Conservation (phyloP, 2,797 vertebrate genomes). For the Echiichthys vipera region DNA sequence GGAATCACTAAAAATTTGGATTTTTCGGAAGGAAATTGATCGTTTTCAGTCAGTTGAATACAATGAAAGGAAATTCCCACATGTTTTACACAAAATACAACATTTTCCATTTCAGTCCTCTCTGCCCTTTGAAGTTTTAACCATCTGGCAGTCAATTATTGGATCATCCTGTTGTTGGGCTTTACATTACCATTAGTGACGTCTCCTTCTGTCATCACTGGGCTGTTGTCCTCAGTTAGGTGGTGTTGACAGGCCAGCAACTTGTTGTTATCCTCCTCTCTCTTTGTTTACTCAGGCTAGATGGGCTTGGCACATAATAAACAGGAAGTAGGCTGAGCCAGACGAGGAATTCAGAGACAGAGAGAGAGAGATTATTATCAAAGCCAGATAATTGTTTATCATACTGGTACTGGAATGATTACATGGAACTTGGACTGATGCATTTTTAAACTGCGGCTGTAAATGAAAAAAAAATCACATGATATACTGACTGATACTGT, state of each 20-base stretch:
- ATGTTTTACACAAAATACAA: neutral
- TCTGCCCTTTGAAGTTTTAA: conserved; percentile 23
- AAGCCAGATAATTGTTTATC: conserved; percentile 51
- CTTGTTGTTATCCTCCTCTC: conserved; percentile 34
- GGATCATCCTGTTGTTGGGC: conserved; percentile 41
- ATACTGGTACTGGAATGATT: conserved; percentile 18
- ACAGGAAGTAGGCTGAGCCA: conserved; percentile 75
- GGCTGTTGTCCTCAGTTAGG: conserved; percentile 16
- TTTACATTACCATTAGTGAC: conserved; percentile 36
- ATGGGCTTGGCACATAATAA: conserved; percentile 65
- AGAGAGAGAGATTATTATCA: conserved; percentile 74
- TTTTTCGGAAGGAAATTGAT: neutral
- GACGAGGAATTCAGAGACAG: conserved; percentile 69
- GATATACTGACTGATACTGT: neutral
- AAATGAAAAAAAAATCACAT: neutral
- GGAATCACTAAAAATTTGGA: conserved; percentile 9
- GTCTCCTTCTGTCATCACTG: conserved; percentile 45
- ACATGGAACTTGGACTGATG: neutral
- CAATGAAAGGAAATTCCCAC: conserved; percentile 5
- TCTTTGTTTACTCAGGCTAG: conserved; percentile 66
- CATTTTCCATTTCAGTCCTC: neutral
- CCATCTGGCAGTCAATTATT: neutral
- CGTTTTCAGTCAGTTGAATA: neutral
- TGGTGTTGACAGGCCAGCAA: conserved; percentile 16
- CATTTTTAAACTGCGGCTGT: conserved; percentile 6